A percentile compares a stretch with the other conserved stretches of the same genome.
Evolutionary conservation across 2,888 invertebrate species (phyloP).

Genomic region (Tortricodes alternella): DNA sequence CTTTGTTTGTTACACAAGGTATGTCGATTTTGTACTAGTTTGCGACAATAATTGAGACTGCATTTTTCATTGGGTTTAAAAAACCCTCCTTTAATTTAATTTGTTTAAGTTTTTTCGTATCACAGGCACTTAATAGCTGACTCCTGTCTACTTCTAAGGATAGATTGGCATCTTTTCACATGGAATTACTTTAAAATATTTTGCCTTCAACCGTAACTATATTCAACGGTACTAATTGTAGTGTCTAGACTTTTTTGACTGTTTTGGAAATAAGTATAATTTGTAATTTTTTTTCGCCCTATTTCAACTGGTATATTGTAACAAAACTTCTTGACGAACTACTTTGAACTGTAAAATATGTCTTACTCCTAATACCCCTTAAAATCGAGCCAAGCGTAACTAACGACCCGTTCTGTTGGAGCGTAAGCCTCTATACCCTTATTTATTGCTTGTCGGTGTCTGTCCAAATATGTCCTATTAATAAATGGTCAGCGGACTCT

Average conservation of each 20-base stretch:
- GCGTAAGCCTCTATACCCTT: constrained; percentile 47
- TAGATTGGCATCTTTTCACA: too few species aligned
- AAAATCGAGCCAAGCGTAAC: constrained; percentile 38
- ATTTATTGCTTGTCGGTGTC: constrained; percentile 66
- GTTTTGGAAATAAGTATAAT: not conserved
- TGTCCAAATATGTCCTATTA: constrained; percentile 77
- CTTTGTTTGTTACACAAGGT: not conserved
- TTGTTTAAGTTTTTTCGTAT: too few species aligned
- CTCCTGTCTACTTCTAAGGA: too few species aligned
- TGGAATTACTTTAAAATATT: too few species aligned
- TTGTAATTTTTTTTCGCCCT: not conserved
- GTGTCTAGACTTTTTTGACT: too few species aligned
- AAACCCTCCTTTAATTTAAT: too few species aligned
- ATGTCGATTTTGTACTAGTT: too few species aligned
- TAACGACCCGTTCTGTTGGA: constrained; percentile 34
- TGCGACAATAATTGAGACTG: too few species aligned
- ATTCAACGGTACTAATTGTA: too few species aligned
- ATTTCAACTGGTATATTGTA: constrained; percentile 2
- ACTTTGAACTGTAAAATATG: constrained; percentile 15
- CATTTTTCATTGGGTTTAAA: too few species aligned
- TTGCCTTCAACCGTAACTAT: too few species aligned
- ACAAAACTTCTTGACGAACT: constrained; percentile 1
- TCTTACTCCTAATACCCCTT: constrained; percentile 30
- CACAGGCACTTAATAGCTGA: too few species aligned
- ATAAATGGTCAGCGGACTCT: constrained; percentile 63